phyloP scores from a whole-genome alignment of 1,140 invertebrate genomes.

The Panagrolaimus sp. region DNA sequence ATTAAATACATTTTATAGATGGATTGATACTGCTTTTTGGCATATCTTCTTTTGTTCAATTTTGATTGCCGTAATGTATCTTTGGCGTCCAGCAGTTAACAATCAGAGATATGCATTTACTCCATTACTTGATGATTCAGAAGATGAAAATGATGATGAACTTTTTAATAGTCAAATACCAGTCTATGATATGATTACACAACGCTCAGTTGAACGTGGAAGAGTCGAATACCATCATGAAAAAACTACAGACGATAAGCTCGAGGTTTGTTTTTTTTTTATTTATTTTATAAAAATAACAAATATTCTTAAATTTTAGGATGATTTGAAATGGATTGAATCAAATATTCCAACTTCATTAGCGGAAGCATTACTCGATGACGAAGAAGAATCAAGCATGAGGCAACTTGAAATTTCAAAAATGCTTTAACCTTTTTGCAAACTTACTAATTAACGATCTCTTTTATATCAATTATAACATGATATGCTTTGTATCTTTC shows the following conservation, averaged over 20 bases:
- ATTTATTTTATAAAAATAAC: too few relatives aligned
- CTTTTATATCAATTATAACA: too few relatives aligned
- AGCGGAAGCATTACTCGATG: conserved; percentile 60
- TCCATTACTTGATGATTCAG: conserved; percentile 77
- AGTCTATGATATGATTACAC: conserved; percentile 46
- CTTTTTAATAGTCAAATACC: conserved; percentile 28
- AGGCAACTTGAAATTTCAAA: conserved; percentile 62
- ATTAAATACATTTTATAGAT: conserved; percentile 60
- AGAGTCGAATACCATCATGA: background rate
- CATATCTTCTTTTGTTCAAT: conserved; percentile 81
- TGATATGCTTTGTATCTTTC: too few relatives aligned
- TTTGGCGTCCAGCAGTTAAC: conserved; percentile 87
- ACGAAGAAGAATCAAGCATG: conserved; percentile 62
- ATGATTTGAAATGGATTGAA: conserved; percentile 63
- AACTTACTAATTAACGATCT: too few relatives aligned
- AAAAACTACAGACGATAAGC: conserved; percentile 13
- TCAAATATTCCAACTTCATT: conserved; percentile 62
- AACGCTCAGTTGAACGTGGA: conserved; percentile 20
- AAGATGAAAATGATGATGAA: conserved; percentile 61
- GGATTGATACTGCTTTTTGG: conserved; percentile 89
- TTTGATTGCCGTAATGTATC: conserved; percentile 80
- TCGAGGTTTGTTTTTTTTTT: background rate
- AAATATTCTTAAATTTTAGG: conserved; percentile 21
- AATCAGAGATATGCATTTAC: conserved; percentile 89
- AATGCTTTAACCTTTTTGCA: conserved; percentile 58